Conservation (phyloP, 2,797 vertebrate species). For the Sebastes variabilis region DNA sequence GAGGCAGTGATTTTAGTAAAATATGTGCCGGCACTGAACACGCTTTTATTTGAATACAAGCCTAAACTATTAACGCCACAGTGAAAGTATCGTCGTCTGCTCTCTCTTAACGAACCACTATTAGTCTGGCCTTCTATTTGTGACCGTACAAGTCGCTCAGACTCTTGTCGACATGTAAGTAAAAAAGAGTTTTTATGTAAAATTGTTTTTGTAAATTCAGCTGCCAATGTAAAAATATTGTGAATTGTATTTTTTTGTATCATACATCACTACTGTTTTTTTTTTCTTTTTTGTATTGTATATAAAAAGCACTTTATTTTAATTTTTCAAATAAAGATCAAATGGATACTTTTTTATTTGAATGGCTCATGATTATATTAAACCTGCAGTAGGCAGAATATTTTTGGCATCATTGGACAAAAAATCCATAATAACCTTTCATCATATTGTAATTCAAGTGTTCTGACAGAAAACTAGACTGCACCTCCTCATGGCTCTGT, state of each 20-base stretch:
- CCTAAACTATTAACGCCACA: conserved; percentile 58
- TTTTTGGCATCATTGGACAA: too few species aligned
- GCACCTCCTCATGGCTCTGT: too few species aligned
- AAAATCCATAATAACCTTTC: too few species aligned
- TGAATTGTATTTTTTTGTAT: conserved; percentile 85
- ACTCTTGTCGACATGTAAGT: conserved; percentile 74
- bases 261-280: conserved; percentile 83
- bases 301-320: conserved; percentile 89
- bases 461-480: too few species aligned
- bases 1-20: conserved; percentile 54
- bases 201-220: conserved; percentile 85
- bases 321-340: conserved; percentile 86
- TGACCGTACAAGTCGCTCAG: conserved; percentile 70
- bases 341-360: conserved; percentile 66
- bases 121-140: conserved; percentile 70
- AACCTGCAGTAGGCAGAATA: background rate
- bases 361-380: conserved; percentile 6
- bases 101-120: conserved; percentile 69
- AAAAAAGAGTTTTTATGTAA: conserved; percentile 71
- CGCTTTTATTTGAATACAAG: conserved; percentile 58
- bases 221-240: conserved; percentile 85
- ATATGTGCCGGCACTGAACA: conserved; percentile 58
- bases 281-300: conserved; percentile 82
- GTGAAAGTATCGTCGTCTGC: conserved; percentile 59
- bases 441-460: too few species aligned